Evolutionary conservation across 2,888 invertebrate species (phyloP), one percentile per base, ranked within the genome.

Genomic region (Patella caerulea): DNA sequence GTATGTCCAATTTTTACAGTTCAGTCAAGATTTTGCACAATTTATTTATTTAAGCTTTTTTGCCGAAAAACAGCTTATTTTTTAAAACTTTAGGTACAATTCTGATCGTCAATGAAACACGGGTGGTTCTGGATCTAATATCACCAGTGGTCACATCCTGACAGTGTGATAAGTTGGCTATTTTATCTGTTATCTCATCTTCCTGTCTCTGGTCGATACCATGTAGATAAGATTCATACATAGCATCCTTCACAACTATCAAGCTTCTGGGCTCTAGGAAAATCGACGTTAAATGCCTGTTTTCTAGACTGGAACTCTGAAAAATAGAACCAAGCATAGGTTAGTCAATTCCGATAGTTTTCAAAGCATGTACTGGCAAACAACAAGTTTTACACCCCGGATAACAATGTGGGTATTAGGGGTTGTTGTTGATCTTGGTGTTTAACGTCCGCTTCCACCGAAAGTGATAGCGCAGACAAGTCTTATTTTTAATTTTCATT

Each of bases 71-170:
- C 9, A 91, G 72, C 75, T 88, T 90, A 45, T 87, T 81, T 81
- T 91, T 91, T 29, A 91, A 70, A 19, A 88, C 84, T 83, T 96
- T 97, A 71, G 97, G 97, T 59, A 98, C 98, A 94, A 97, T 95
- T 90, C 98, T 94, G 85, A 98, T 97, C 17, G 98, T 98, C 75
- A 98, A 92, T 17, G 98, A 98, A 83, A 98, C 93, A 87, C 98
- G 94, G 9, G 95, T 96, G 14, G 92, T 92, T 85, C 97, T 93
- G 75, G 91, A 85, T 45, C 96, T 86, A 74, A 90, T 91, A 78
- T 94, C 92, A 59, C 94, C 94, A 77, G 93, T 94, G 94, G 75
- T 92, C 91, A 77, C 91, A 89, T 75, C 79, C 2, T 95, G 95
- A 87, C 95, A 95, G 86, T 94, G 92, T 74, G 94, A 90, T 84